phyloP scores from a whole-genome alignment of 1,140 invertebrate genomes.

The Aphis craccivora region DNA sequence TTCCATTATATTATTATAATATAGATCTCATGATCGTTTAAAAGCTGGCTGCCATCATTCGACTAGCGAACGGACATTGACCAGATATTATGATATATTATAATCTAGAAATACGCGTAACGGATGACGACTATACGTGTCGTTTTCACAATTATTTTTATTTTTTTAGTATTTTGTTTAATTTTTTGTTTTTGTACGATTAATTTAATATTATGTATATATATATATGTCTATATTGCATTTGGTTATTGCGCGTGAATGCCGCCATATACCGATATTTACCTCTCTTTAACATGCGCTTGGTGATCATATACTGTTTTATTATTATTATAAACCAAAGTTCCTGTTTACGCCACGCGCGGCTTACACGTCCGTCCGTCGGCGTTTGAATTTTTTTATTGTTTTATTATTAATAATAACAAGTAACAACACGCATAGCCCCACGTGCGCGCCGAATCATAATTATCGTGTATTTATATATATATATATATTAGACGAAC shows the following conservation, averaged over 20 bases:
- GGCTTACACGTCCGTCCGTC: neutral
- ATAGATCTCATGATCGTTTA: neutral
- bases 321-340: slow-evolving; percentile 46
- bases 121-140: neutral
- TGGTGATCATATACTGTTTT: neutral
- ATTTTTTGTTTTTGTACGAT: neutral
- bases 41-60: neutral
- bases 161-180: neutral
- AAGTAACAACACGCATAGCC: slow-evolving; percentile 6
- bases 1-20: neutral
- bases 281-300: neutral
- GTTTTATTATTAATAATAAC: slow-evolving; percentile 24
- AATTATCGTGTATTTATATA: slow-evolving; percentile 19
- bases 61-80: neutral
- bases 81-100: neutral
- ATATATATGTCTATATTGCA: neutral
- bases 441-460: neutral
- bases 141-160: neutral
- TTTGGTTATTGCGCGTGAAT: neutral
- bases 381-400: slow-evolving; percentile 21
- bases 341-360: slow-evolving; percentile 30
- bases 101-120: neutral
- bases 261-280: neutral
- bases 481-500: neutral
- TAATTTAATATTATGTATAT: too few relatives aligned